A percentile compares a stretch with the other conserved stretches of the same genome.
These are phyloP conservation scores for Aphis gossypii DNA, from an alignment of 1,140 invertebrate genomes.

Conservation along the genomic window DNA sequence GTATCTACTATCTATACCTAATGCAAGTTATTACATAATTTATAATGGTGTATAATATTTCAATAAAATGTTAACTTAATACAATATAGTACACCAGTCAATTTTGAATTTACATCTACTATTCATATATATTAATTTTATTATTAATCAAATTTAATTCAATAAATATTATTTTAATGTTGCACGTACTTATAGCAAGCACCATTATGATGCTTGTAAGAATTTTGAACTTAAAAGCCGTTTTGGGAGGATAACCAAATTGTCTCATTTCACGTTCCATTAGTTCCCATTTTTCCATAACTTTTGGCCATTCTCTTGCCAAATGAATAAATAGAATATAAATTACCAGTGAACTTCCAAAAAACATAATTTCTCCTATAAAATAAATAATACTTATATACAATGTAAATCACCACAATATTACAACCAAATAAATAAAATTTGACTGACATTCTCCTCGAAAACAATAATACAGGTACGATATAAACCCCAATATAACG, in stretches of 20 bases:
- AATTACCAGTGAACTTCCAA: slow-evolving; percentile 58
- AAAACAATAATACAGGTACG: too few relatives aligned
- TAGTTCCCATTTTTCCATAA: slow-evolving; percentile 67
- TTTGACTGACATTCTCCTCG: not conserved
- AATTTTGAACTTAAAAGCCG: slow-evolving; percentile 65
- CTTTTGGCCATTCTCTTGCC: slow-evolving; percentile 66
- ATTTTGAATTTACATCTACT: not conserved
- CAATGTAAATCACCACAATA: not conserved
- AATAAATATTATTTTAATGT: not conserved
- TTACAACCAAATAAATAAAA: not conserved
- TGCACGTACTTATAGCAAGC: slow-evolving; percentile 65
- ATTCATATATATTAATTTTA: not conserved
- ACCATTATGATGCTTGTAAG: slow-evolving; percentile 64
- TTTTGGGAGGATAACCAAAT: slow-evolving; percentile 62
- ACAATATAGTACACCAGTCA: too few relatives aligned
- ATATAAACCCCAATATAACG: too few relatives aligned
- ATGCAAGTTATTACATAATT: too few relatives aligned
- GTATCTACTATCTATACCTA: too few relatives aligned
- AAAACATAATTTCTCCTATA: slow-evolving; percentile 60
- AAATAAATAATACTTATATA: not conserved
- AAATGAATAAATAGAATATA: slow-evolving; percentile 65
- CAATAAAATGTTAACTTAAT: too few relatives aligned
- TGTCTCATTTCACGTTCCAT: slow-evolving; percentile 67
- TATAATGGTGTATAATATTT: too few relatives aligned
- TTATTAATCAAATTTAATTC: not conserved